Conservation (phyloP, 2,797 vertebrate genomes). For the Pseudochromis fuscus region DNA sequence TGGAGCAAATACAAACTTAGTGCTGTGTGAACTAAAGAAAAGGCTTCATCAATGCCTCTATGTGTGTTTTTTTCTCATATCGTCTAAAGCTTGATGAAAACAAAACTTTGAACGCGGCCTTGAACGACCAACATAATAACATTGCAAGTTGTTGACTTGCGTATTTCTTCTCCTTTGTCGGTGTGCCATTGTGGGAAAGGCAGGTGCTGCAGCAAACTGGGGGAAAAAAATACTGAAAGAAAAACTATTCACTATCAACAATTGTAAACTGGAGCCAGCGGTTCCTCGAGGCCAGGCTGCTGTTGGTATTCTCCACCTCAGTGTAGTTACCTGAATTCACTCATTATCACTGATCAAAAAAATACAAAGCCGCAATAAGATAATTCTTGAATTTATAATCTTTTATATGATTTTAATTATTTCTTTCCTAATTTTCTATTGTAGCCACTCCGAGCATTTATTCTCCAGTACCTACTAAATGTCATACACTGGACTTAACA, state of each 20-base stretch:
- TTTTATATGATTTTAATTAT: background rate
- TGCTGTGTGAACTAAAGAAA: background rate
- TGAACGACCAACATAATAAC: conserved; percentile 26
- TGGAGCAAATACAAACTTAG: background rate
- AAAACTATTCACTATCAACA: conserved; percentile 2
- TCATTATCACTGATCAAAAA: background rate
- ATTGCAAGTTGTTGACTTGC: conserved; percentile 12
- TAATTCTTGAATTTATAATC: background rate
- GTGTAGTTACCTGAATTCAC: background rate
- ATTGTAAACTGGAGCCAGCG: background rate
- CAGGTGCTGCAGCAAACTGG: conserved; percentile 25
- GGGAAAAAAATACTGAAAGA: background rate
- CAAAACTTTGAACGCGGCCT: conserved; percentile 40
- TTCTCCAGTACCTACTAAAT: background rate
- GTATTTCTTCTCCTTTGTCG: conserved; percentile 23
- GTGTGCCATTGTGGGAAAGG: conserved; percentile 13
- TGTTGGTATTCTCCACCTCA: background rate
- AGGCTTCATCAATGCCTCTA: background rate
- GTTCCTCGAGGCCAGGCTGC: background rate
- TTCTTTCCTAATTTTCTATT: background rate
- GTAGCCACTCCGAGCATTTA: background rate
- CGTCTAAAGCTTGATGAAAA: conserved; percentile 7
- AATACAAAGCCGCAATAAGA: background rate
- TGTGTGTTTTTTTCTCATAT: background rate
- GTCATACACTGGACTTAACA: background rate